These are phyloP conservation scores for Agriopis aurantiaria DNA, from an alignment of 2,888 invertebrate genomes.

Conservation along the genomic window DNA sequence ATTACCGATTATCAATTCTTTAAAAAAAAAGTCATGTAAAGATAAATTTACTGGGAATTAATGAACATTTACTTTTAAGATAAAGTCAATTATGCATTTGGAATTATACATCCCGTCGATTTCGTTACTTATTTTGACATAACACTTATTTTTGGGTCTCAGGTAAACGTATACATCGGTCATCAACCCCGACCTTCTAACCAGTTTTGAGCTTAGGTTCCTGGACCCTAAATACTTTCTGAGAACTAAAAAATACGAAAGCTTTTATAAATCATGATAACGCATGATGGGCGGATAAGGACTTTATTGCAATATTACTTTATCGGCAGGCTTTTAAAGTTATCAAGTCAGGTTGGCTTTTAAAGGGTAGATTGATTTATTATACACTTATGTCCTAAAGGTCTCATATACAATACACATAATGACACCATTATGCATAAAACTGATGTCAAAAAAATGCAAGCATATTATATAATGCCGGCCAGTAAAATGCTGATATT, in stretches of 20 bases:
- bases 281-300: constrained; percentile 13
- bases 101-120: not conserved
- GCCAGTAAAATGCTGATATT: too few relatives aligned
- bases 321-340: constrained; percentile 16
- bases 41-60: too few relatives aligned
- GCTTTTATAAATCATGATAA: constrained; percentile 35
- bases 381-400: not conserved
- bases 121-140: constrained; percentile 7
- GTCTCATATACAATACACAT: not conserved
- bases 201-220: constrained; percentile 37
- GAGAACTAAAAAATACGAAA: constrained; percentile 12
- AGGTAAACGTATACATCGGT: constrained; percentile 23
- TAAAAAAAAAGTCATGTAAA: too few relatives aligned
- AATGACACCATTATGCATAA: not conserved
- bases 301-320: constrained; percentile 20
- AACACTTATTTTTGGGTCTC: constrained; percentile 16
- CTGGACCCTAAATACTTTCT: constrained; percentile 19
- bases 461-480: too few relatives aligned
- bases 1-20: too few relatives aligned
- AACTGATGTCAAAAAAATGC: too few relatives aligned
- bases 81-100: not conserved
- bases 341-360: constrained; percentile 4
- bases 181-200: constrained; percentile 35
- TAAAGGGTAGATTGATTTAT: constrained; percentile 1
- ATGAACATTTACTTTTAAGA: too few relatives aligned